Conservation (phyloP, 2,888 invertebrate species). For the Dyspetes luteomarginatus region DNA sequence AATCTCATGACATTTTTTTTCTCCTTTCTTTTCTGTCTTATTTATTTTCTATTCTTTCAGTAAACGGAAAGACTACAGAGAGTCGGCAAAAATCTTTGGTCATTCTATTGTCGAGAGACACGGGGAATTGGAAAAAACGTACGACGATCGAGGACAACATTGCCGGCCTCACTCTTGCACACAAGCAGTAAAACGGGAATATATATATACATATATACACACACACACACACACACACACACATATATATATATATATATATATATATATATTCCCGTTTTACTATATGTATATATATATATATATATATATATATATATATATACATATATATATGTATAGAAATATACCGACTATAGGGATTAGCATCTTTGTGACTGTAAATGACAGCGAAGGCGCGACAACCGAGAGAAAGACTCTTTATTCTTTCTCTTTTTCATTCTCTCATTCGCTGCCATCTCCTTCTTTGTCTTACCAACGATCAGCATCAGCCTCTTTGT, state of each 20-base stretch:
- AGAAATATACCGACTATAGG: too few relatives aligned
- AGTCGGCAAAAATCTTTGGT: slow-evolving; percentile 42
- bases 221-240: too few relatives aligned
- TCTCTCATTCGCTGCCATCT: neutral
- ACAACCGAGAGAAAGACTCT: slow-evolving; percentile 27
- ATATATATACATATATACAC: too few relatives aligned
- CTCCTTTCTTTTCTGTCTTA: slow-evolving; percentile 21
- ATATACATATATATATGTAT: too few relatives aligned
- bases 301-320: too few relatives aligned
- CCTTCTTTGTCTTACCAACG: slow-evolving; percentile 42
- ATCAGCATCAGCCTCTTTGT: slow-evolving; percentile 45
- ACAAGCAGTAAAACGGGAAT: neutral
- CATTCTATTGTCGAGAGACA: neutral
- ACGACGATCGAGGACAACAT: slow-evolving; percentile 39
- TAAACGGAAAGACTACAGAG: slow-evolving; percentile 1
- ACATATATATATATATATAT: too few relatives aligned
- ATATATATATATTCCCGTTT: too few relatives aligned
- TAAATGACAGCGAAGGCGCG: slow-evolving; percentile 56
- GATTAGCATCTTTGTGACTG: slow-evolving; percentile 61
- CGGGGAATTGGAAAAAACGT: slow-evolving; percentile 7
- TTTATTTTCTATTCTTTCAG: slow-evolving; percentile 44
- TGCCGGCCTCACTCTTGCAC: neutral
- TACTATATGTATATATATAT: too few relatives aligned
- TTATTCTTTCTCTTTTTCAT: neutral
- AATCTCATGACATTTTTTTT: slow-evolving; percentile 2